Base-by-base conservation (phyloP, 2,888 invertebrate genomes). In the Diarsia dahlii region DNA sequence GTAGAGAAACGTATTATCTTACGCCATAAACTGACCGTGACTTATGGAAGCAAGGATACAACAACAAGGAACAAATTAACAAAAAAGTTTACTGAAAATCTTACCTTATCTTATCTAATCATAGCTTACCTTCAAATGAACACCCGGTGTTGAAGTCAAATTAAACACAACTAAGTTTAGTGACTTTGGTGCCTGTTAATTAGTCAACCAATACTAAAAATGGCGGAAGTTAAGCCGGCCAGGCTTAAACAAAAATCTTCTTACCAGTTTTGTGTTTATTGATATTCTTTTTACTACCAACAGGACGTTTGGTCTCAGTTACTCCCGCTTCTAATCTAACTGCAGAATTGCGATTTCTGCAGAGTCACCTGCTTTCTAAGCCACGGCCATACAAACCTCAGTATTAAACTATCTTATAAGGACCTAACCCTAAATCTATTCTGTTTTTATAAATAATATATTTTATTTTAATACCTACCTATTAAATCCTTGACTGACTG, bases 381-480 rank as follows among this genome's bases (percentile, higher is more conserved):
- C 23, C 79, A 83, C 39, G 45, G 65, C 50, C 62, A 1, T 20
- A 67, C 20, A 67, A 63, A 63, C 50, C 20, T 52, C 67, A 65
- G 12, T 45, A 82, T 50, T 28, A 67, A 62, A 63, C n/a, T 78
- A 77, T 13, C 34, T 39, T 10, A 3, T 78, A 78, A 78, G 78
- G 23, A 58, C 28, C 56, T 65, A 76, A 70, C 54, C 81, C 39
- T 58, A 81, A 81, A 81, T 39, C 72, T 70, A 74, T 67, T 80
- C 39, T 62, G 81, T 87, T 85, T 77, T 74, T 76, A 75, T 76
- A 78, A 69, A 67, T 67, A 75, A 75, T 48, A 86, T 76, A 77
- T 72, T 67, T 76, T 87, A 82, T 87, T 87, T 81, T 80, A 87
- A 80, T 88, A 84, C 84, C 74, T 81, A 77, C 72, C 60, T 86